These are phyloP conservation scores for Agrotis clavis DNA, from an alignment of 2,888 invertebrate species.

Conservation along the genomic window DNA sequence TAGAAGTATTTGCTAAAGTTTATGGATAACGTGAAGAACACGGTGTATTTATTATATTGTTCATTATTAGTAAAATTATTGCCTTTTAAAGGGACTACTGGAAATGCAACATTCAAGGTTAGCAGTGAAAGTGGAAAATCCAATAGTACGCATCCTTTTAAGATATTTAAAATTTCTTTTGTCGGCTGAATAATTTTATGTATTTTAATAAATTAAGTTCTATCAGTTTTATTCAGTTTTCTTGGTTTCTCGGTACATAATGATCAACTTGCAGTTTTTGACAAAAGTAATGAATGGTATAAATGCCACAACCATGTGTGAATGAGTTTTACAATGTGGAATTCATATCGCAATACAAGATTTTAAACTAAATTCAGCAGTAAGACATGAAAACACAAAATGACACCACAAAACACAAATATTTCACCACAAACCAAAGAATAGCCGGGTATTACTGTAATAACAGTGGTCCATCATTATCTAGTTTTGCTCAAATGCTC, in stretches of 20 bases:
- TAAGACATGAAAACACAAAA: constrained; percentile 40
- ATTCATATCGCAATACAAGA: not conserved
- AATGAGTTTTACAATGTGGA: not conserved
- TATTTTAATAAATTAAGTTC: too few relatives aligned
- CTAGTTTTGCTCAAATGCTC: not conserved
- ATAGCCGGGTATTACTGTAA: not conserved
- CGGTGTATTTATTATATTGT: too few relatives aligned
- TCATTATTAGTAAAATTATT: too few relatives aligned
- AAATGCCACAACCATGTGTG: not conserved
- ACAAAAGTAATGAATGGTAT: not conserved
- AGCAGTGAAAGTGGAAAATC: not conserved
- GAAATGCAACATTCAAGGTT: not conserved
- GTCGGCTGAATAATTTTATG: too few relatives aligned
- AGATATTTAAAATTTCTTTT: too few relatives aligned
- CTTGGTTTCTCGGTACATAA: too few relatives aligned
- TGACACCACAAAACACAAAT: constrained; percentile 34
- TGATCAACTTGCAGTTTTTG: not conserved
- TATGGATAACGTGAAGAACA: too few relatives aligned
- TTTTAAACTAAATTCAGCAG: constrained; percentile 25
- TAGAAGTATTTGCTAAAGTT: too few relatives aligned
- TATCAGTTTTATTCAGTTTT: too few relatives aligned
- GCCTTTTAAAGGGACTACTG: too few relatives aligned
- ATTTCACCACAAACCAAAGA: constrained; percentile 18
- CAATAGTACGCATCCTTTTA: not conserved
- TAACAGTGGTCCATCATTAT: not conserved